Conservation (phyloP, 2,888 invertebrate genomes). For the Hartigia nigra region DNA sequence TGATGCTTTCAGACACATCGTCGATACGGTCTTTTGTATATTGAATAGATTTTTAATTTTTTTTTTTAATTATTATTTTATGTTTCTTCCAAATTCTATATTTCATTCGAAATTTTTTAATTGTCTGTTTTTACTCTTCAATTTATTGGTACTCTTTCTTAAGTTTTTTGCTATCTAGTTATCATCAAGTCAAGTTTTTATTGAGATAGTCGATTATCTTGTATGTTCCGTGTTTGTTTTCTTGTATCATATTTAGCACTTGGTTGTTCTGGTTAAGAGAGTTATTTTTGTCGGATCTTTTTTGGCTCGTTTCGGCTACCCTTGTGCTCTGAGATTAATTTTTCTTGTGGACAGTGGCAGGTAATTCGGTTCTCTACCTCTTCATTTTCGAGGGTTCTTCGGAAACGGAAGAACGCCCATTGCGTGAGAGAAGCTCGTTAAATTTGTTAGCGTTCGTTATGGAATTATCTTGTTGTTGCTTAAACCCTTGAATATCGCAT, state of each 20-base stretch:
- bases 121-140: neutral
- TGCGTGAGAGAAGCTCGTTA: neutral
- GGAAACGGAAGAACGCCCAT: neutral
- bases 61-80: neutral
- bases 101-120: neutral
- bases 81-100: neutral
- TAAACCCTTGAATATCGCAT: neutral
- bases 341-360: neutral
- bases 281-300: neutral
- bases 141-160: neutral
- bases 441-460: neutral
- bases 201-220: neutral
- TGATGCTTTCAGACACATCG: neutral
- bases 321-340: neutral
- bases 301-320: neutral
- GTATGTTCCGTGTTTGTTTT: neutral
- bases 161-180: neutral
- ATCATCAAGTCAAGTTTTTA: neutral
- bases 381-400: neutral
- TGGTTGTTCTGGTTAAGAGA: neutral
- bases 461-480: neutral
- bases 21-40: neutral
- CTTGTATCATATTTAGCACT: neutral
- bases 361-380: neutral
- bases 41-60: neutral